Conservation (phyloP, 2,797 vertebrate genomes). For the Alauda arvensis region DNA sequence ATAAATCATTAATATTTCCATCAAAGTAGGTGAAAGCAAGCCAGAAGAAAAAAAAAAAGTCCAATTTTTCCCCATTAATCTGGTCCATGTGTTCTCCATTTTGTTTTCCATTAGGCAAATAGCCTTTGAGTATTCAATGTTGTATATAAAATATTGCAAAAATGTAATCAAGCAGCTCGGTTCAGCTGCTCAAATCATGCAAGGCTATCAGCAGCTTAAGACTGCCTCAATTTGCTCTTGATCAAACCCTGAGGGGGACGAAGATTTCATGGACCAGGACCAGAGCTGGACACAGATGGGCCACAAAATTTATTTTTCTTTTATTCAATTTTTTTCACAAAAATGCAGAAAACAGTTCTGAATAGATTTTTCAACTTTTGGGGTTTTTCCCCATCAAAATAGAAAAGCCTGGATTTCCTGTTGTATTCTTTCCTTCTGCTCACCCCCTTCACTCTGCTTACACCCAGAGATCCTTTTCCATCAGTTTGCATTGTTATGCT, state of each 20-base stretch:
- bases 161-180: not conserved
- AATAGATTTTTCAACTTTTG: not conserved
- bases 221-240: not conserved
- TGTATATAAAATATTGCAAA: not conserved
- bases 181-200: not conserved
- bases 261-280: not conserved
- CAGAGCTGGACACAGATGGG: not conserved
- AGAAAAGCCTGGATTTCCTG: not conserved
- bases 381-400: not conserved
- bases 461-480: not conserved
- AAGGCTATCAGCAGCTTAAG: not conserved
- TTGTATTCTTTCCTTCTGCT: not conserved
- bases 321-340: not conserved
- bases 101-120: not conserved
- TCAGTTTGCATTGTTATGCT: not conserved
- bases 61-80: not conserved
- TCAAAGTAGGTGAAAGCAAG: not conserved
- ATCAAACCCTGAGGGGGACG: not conserved
- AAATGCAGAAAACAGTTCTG: not conserved
- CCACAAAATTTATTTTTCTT: not conserved
- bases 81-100: constrained; percentile 3
- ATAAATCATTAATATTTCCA: not conserved
- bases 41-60: not conserved
- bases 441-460: not conserved
- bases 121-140: not conserved